phyloP scores from a whole-genome alignment of 2,797 vertebrate genomes.

The Helicolenus hilgendorfi region DNA sequence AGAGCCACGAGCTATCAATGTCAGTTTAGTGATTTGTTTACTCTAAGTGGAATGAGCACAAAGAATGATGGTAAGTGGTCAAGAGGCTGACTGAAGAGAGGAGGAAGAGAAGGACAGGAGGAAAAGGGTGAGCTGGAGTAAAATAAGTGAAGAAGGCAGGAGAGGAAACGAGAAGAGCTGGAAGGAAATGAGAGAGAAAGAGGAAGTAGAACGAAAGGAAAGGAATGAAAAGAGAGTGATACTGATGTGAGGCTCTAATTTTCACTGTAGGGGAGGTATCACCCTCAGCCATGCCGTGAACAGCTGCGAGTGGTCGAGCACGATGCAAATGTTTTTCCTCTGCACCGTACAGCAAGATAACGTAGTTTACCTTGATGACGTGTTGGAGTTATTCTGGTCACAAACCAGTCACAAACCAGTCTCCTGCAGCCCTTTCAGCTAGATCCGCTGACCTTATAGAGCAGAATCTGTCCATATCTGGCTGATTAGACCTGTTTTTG shows the following conservation, averaged over 20 bases:
- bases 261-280: neutral
- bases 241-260: conserved; percentile 40
- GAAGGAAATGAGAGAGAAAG: neutral
- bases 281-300: neutral
- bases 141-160: too few species aligned
- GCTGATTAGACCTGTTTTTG: neutral
- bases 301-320: neutral
- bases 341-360: neutral
- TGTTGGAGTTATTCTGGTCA: neutral
- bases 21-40: neutral
- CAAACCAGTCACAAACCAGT: neutral
- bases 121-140: neutral
- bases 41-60: neutral
- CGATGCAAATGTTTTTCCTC: neutral
- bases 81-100: neutral
- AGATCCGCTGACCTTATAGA: neutral
- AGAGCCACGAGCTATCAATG: neutral
- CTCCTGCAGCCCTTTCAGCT: neutral
- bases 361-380: neutral
- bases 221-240: neutral
- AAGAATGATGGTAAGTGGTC: neutral
- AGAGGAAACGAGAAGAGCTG: neutral
- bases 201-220: neutral
- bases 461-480: neutral
- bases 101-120: neutral